Evolutionary conservation across 1,140 invertebrate species (phyloP), one percentile per base, ranked within the genome.

Genomic region (Saccostrea glomerata): DNA sequence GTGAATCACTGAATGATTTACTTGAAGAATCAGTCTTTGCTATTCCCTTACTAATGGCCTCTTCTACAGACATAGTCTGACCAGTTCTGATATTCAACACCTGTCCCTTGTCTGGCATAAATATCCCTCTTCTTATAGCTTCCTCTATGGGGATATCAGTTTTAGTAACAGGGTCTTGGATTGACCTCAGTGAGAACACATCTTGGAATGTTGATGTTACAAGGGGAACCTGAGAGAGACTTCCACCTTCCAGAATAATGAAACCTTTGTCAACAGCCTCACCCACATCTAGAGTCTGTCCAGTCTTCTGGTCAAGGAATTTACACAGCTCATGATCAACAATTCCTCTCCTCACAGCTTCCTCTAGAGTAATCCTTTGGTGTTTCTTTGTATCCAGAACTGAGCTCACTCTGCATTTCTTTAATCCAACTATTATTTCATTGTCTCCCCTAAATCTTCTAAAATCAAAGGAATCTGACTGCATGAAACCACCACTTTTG

Each of bases 361-460:
- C 97, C 25, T 97, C 96, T 17, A 99, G 95, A 5, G 98, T 98
- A 20, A 99, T 92, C 84, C 98, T 96, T 92, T 98, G 97, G 84
- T 97, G 97, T 1, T 96, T 97, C 60, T 94, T 93, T 86, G 96
- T 96, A 93, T 98, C 97, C 40, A 97, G 96, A 87, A 99, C 96
- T 88, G 97, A 98, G 95, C 98, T 97, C 47, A 91, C 87, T 82
- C 86, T 87, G n/a, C 90, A 86, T 30, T 87, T 90, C 82, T 92
- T 92, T 13, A 92, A 84, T 15, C 90, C 73, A 83, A 86, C 70
- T 55, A 84, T 70, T 58, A 82, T 60, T 54, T 82, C 23, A 60
- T 56, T 36, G 60, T 25, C n/a, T 40, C 82, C 66, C 36, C 73
- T 25, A 77, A 30, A 77, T 30, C 30, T 77, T 77, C 86, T 87